Conservation (phyloP, 1,140 invertebrate species). For the Drosophila ficusphila region DNA sequence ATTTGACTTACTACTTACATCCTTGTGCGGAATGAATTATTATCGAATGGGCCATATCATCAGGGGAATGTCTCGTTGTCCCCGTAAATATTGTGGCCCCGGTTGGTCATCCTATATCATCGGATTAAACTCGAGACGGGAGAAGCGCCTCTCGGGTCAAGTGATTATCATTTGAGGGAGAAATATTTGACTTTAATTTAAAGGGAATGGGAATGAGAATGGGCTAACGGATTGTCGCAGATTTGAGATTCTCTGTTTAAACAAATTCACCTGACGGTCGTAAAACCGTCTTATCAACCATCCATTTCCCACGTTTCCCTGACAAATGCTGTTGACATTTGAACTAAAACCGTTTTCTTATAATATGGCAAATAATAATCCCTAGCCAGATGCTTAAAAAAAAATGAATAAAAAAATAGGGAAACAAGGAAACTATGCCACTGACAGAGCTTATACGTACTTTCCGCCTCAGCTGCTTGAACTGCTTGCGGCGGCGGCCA, state of each 20-base stretch:
- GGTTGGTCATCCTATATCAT: constrained; percentile 21
- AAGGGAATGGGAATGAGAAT: neutral
- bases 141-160: constrained; percentile 14
- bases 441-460: constrained; percentile 76
- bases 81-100: constrained; percentile 10
- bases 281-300: neutral
- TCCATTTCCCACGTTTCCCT: constrained; percentile 6
- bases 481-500: constrained; percentile 62
- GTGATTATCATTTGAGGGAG: constrained; percentile 7
- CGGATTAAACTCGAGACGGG: constrained; percentile 32
- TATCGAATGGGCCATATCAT: constrained; percentile 51
- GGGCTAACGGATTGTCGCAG: no score
- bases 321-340: constrained; percentile 79
- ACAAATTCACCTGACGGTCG: neutral
- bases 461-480: constrained; percentile 73
- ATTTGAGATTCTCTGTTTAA: neutral
- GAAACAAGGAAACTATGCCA: constrained; percentile 73
- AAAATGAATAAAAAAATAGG: neutral
- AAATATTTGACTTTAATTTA: constrained; percentile 15
- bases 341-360: constrained; percentile 80
- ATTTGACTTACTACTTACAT: constrained; percentile 78
- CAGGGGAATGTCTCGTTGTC: neutral
- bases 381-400: constrained; percentile 70
- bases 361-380: constrained; percentile 82
- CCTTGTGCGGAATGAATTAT: constrained; percentile 64